phyloP scores from a whole-genome alignment of 2,113 vertebrate species.

The Catharus minimus region DNA sequence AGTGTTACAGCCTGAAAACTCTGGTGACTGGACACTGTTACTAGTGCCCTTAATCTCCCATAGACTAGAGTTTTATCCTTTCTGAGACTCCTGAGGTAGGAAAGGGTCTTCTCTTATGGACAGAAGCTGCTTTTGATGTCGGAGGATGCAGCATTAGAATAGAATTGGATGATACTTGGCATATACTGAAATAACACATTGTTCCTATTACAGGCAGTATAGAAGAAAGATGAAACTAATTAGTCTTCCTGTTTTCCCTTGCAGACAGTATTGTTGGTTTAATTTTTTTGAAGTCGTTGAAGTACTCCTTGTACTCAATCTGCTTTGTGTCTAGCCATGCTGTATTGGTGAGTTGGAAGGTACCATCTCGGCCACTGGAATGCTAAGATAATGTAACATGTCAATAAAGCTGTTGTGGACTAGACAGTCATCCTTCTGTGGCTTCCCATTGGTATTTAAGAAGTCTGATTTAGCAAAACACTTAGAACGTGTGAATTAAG shows the following conservation, averaged over 20 bases:
- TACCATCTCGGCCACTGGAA: not conserved
- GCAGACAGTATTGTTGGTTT: not conserved
- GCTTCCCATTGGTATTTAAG: not conserved
- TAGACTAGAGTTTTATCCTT: not conserved
- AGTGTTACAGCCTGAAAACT: not conserved
- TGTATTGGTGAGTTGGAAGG: not conserved
- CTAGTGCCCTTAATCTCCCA: rapidly evolving
- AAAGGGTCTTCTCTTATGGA: not conserved
- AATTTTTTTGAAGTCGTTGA: not conserved
- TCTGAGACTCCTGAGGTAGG: not conserved
- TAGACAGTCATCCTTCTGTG: not conserved
- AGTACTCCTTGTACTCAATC: not conserved
- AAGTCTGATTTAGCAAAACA: not conserved
- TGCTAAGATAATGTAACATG: not conserved
- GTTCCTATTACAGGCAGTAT: not conserved
- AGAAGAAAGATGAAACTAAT: not conserved
- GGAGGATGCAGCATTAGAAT: not conserved
- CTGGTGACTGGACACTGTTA: not conserved
- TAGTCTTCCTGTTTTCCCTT: not conserved
- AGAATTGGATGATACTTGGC: not conserved
- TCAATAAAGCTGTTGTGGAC: not conserved
- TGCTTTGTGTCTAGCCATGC: not conserved
- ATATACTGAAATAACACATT: not conserved
- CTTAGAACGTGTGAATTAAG: not conserved
- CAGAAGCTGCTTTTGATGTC: not conserved